Evolutionary conservation across 2,797 vertebrate genomes (phyloP), one percentile per base, ranked within the genome.

Genomic region (Sandelia bainsii): DNA sequence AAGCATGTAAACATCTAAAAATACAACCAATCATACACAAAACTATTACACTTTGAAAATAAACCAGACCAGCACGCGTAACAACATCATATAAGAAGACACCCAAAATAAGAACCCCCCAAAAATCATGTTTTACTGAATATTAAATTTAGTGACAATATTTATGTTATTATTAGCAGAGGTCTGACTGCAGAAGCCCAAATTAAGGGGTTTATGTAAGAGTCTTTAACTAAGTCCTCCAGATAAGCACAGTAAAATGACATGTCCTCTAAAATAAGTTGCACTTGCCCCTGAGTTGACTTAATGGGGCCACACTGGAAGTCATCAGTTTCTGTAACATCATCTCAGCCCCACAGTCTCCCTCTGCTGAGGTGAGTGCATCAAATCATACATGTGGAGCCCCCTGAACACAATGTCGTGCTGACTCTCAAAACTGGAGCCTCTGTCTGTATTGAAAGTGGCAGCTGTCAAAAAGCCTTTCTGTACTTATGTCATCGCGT

Each of bases 401-500:
- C 50, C 75, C 67, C 34, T 45, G 39, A 25, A 73, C 71, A 77
- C 82, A 81, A 81, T 77, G 83, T 87, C 77, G 85, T 6, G 12
- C 63, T 54, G 72, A 80, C 73, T 74, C 75, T 76, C 29, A 51
- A 44, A 27, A 71, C 59, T 12, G 45, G 42, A 76, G 72, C 72
- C 25, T n/a, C 49, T 75, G 23, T 49, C 29, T 62, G 65, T 66
- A 88, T 83, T 84, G 6, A 58, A 85, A 81, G 78, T 86, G 88
- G 84, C 89, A 89, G 87, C 86, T 89, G 87, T 91, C 90, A 89
- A 54, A 83, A 87, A 80, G 67, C 69, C 66, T 80, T 72, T 80
- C 57, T 67, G 42, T 54, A 59, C 69, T 63, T 69, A 86, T 77
- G 83, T 85, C 81, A 63, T 65, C 4, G 74, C 80, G 68, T 84